These are phyloP conservation scores for Takifugu flavidus DNA, from an alignment of 2,113 vertebrate genomes.

Conservation along the genomic window DNA sequence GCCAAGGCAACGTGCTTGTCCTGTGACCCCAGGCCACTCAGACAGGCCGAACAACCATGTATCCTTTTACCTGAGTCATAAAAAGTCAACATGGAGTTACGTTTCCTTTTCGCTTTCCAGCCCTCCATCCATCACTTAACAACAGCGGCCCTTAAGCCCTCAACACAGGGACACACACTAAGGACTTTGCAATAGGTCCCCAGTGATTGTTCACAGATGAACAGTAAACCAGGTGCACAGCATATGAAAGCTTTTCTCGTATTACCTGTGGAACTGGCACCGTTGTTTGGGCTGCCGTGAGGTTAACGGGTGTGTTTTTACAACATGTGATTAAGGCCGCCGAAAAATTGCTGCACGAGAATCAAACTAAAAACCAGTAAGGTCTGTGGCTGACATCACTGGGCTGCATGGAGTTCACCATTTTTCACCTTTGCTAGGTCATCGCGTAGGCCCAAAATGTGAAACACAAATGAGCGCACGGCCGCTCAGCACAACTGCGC, in stretches of 20 bases:
- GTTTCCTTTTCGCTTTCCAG: constrained; percentile 35
- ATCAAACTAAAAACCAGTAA: not conserved
- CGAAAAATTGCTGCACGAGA: not conserved
- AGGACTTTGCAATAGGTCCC: constrained; percentile 44
- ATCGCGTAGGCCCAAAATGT: too few relatives aligned
- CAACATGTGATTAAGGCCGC: not conserved
- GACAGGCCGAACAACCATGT: constrained; percentile 96
- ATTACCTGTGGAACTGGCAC: constrained; percentile 43
- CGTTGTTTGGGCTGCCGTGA: constrained; percentile 40
- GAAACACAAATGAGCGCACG: too few relatives aligned
- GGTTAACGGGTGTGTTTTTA: constrained; percentile 5
- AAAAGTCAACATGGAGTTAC: constrained; percentile 39
- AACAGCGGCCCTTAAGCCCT: constrained; percentile 46
- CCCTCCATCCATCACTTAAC: constrained; percentile 46
- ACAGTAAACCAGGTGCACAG: constrained; percentile 58
- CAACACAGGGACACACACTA: constrained; percentile 48
- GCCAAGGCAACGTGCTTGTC: constrained; percentile 88
- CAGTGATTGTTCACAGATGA: constrained; percentile 47
- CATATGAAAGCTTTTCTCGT: constrained; percentile 51
- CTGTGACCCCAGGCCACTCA: constrained; percentile 87
- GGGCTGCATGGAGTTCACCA: too few relatives aligned
- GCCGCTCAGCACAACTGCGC: too few relatives aligned
- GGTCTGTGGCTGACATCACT: too few relatives aligned
- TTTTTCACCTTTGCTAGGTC: too few relatives aligned
- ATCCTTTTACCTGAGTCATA: constrained; percentile 80